Percentiles rank a stretch among this genome's conserved stretches.
Evolutionary conservation across 2,797 vertebrate species (phyloP).

Genomic region (Acanthurus lineatus): DNA sequence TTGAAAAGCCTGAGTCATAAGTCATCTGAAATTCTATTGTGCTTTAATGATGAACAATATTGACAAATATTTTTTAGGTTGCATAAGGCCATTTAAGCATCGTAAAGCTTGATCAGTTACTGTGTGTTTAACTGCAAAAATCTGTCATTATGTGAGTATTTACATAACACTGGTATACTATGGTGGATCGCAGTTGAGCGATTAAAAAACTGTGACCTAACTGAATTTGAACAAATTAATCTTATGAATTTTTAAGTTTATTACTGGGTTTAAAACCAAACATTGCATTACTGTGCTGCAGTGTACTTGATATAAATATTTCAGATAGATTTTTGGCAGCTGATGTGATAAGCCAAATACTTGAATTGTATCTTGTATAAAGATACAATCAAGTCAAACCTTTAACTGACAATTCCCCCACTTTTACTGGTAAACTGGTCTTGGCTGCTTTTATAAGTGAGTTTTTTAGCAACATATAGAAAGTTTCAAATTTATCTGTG

Average conservation of each 20-base stretch:
- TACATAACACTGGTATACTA: slow-evolving; percentile 41
- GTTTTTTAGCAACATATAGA: background rate
- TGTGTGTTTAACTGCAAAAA: slow-evolving; percentile 27
- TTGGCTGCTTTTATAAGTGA: slow-evolving; percentile 23
- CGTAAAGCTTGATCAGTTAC: slow-evolving; percentile 58
- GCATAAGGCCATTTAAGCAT: slow-evolving; percentile 79
- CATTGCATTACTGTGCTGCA: slow-evolving; percentile 10
- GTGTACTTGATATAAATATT: slow-evolving; percentile 25
- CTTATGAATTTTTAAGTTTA: background rate
- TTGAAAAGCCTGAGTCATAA: slow-evolving; percentile 78
- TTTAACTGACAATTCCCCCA: background rate
- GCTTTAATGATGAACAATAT: slow-evolving; percentile 71
- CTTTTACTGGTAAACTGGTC: background rate
- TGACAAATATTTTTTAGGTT: slow-evolving; percentile 45
- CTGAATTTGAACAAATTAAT: background rate
- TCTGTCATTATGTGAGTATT: slow-evolving; percentile 29
- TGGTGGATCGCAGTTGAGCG: too few species aligned
- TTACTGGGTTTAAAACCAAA: slow-evolving; percentile 13
- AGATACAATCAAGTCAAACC: slow-evolving; percentile 11
- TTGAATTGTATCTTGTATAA: slow-evolving; percentile 10
- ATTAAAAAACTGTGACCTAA: too few species aligned
- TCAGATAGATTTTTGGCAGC: slow-evolving; percentile 8
- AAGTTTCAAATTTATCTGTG: background rate
- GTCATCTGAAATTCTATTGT: slow-evolving; percentile 73
- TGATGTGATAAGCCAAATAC: slow-evolving; percentile 21